Evolutionary conservation across 1,140 invertebrate species (phyloP).

Genomic region (Popillia japonica): DNA sequence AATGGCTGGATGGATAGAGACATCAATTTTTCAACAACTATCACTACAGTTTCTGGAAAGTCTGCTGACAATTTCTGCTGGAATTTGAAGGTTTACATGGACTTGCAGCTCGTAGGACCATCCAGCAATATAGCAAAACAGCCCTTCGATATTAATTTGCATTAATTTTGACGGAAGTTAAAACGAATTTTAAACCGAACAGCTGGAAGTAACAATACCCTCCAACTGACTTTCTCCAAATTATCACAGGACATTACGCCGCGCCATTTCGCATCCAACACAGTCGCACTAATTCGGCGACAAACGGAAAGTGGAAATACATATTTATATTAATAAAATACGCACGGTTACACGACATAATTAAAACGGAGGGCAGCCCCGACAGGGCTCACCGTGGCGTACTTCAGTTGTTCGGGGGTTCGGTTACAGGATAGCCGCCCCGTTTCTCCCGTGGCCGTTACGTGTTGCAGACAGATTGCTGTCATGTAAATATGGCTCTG

Average conservation of each 20-base stretch:
- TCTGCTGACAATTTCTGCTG: too few species aligned
- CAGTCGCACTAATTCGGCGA: conserved; percentile 3
- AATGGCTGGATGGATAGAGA: too few species aligned
- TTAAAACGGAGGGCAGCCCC: conserved; percentile 54
- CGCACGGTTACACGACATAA: conserved; percentile 59
- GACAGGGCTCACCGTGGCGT: neutral
- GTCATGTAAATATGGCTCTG: conserved; percentile 60
- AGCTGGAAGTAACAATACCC: neutral
- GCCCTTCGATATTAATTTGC: too few species aligned
- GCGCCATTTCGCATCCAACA: neutral
- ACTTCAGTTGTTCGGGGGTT: neutral
- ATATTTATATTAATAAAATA: conserved; percentile 59
- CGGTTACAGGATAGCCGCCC: neutral
- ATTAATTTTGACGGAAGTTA: neutral
- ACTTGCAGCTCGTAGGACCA: too few species aligned
- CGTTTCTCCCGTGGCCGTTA: conserved; percentile 12
- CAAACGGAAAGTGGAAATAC: conserved; percentile 43
- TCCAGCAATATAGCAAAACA: too few species aligned
- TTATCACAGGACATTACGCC: neutral
- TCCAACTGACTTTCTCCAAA: neutral
- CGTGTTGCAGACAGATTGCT: conserved; percentile 58
- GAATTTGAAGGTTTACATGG: too few species aligned
- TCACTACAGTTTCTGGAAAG: too few species aligned
- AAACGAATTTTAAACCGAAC: neutral
- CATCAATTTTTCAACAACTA: too few species aligned